Evolutionary conservation across 1,140 invertebrate species (phyloP), one percentile per base, ranked within the genome.

Genomic region (honey bee (Apis mellifera)): DNA sequence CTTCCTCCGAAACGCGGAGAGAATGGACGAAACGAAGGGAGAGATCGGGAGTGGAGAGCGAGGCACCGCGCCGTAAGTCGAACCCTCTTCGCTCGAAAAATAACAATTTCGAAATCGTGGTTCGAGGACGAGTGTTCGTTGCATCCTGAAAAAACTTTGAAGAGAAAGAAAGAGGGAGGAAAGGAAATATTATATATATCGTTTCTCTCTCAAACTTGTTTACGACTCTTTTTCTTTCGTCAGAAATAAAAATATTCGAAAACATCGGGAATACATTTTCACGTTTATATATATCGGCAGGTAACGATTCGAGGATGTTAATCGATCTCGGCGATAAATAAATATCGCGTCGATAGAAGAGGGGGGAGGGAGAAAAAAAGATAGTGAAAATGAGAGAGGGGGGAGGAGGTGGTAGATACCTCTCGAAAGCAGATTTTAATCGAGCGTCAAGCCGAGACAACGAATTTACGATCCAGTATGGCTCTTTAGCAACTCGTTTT

Each of bases 351-450:
- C 65, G 84, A 85, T 65, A 74, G 32, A 42, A 65, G 32, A 4
- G 4, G 32, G 32, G 0, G n/a, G 21, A 23, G n/a, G 62, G 64
- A 48, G 71, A 81, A 79, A 86, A 74, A 87, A 81, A 72, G 81
- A 59, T 32, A 65, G 73, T 50, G 78, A 76, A 73, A 88, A 84
- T 73, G 79, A 65, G 70, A 75, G 48, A 55, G 21, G 9, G 21
- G 9, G 1, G 15, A 26, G 54, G n/a, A 26, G 3, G 17, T 7
- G 23, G 57, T 48, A 64, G 64, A 71, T 65, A 78, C 86, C 73
- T 88, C 69, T 85, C 78, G 88, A 90, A 92, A 91, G 92, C 88
- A 90, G 89, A 91, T 93, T 93, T 89, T 89, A 89, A 93, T 93
- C 89, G 90, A 90, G 87, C 88, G 84, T 88, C 89, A 89, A 91